Evolutionary conservation across 1,140 invertebrate species (phyloP), one percentile per base, ranked within the genome.

Genomic region (Asobara japonica): DNA sequence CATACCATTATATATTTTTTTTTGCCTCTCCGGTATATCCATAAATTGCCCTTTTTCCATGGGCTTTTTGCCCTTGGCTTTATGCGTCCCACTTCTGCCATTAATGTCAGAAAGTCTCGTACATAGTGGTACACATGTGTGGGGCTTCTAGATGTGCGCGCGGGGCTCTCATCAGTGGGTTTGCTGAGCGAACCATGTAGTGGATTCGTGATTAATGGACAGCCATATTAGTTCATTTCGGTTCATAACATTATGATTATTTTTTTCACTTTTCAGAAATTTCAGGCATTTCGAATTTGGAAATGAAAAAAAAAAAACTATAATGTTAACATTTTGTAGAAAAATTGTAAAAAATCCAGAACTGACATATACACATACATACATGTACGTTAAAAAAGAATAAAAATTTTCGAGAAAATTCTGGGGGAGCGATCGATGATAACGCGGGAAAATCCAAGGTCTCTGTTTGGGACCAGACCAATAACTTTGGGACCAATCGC

Each of bases 71-170:
- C 29, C 25, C 45, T 68, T 60, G 79, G 79, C 79, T 82, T 83
- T 83, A 83, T 82, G 76, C 78, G 80, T 83, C 78, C 81, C 80
- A 83, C 81, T 83, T 82, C 79, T 83, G 77, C 81, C 76, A 83
- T 83, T 83, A 82, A 83, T 79, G 81, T 83, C 81, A 81, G 65
- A 45, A 38, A 65, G 31, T 74, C 66, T 41, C 18, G 20, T 22
- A 56, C 22, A 56, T 22, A 56, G 41, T n/a, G 41, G 3, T 45
- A 45, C n/a, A 6, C 22, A 1, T 56, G 18, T 56, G 51, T 56
- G 51, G n/a, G 16, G n/a, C n/a, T n/a, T n/a, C 25, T 25, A 56
- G 18, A 38, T 20, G 1, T 36, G 11, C 31, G 8, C 33, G 2
- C 31, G 18, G 8, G n/a, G n/a, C 8, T 16, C 2, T 45, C 41